These are phyloP conservation scores for Acanthosepion pharaonis DNA, from an alignment of 2,888 invertebrate species.

Conservation along the genomic window DNA sequence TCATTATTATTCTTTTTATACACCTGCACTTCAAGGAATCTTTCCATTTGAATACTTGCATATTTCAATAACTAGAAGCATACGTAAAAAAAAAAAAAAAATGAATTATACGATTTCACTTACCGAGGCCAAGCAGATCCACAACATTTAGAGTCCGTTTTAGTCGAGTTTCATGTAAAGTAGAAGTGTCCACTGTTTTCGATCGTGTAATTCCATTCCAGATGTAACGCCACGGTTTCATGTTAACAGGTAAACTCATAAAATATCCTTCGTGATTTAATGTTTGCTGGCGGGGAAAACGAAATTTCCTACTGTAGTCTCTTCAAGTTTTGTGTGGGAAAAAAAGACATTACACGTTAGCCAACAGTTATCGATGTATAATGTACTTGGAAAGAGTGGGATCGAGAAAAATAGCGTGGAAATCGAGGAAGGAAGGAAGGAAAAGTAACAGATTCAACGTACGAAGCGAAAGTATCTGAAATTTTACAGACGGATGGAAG, in stretches of 20 bases:
- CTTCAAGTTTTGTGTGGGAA: background rate
- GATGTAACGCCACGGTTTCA: slow-evolving; percentile 35
- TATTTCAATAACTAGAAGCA: background rate
- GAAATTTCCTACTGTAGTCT: background rate
- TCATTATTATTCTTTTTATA: no score
- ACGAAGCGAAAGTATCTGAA: background rate
- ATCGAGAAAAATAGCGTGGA: background rate
- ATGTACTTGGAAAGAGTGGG: background rate
- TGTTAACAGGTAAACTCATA: background rate
- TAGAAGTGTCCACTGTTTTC: slow-evolving; percentile 41
- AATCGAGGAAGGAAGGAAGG: background rate
- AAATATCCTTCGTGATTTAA: background rate
- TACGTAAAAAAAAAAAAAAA: background rate
- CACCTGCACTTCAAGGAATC: no score
- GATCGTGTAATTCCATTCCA: slow-evolving; percentile 45
- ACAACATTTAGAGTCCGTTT: slow-evolving; percentile 44
- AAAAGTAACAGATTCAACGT: background rate
- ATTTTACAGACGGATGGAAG: background rate
- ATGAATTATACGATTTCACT: background rate
- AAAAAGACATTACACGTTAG: background rate
- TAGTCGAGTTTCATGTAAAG: slow-evolving; percentile 41
- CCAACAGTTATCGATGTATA: background rate
- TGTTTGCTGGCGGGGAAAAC: background rate
- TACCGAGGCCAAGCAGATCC: slow-evolving; percentile 40
- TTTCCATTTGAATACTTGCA: background rate